Evolutionary conservation across 2,113 vertebrate species (phyloP).

Genomic region (Chiloscyllium plagiosum): DNA sequence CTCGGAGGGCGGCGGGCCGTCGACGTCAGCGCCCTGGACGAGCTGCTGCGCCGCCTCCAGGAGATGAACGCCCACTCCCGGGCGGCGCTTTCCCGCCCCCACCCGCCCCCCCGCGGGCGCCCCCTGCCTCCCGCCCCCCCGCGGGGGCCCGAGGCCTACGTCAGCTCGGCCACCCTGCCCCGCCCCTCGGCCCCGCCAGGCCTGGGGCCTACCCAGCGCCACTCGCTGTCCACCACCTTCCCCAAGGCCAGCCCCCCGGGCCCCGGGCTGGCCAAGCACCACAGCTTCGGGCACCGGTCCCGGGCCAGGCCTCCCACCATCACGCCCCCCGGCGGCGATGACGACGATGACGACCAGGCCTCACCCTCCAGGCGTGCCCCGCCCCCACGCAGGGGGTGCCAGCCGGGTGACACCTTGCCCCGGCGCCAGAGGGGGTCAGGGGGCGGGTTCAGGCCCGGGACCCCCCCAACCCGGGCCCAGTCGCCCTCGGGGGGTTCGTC

Average conservation of each 20-base stretch:
- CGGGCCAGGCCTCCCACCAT: conserved; percentile 58
- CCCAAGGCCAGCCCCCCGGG: conserved; percentile 55
- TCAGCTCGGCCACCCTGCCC: conserved; percentile 67
- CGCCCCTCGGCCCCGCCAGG: conserved; percentile 72
- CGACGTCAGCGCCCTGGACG: conserved; percentile 79
- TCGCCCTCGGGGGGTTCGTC: too few relatives aligned
- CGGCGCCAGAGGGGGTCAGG: too few relatives aligned
- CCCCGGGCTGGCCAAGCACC: conserved; percentile 60
- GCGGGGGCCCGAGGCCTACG: conserved; percentile 62
- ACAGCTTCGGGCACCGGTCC: conserved; percentile 65
- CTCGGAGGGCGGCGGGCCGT: conserved; percentile 57
- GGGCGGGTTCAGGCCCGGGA: too few relatives aligned
- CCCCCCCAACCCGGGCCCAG: too few relatives aligned
- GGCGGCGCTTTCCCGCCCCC: conserved; percentile 49
- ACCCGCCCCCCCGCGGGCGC: background rate
- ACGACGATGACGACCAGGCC: conserved; percentile 48
- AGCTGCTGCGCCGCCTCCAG: conserved; percentile 78
- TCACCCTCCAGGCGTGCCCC: conserved; percentile 57
- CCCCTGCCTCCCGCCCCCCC: conserved; percentile 46
- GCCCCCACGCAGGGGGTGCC: conserved; percentile 54
- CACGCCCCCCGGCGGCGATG: conserved; percentile 46
- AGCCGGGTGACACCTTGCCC: too few relatives aligned
- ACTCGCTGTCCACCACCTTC: conserved; percentile 57
- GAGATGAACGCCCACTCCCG: conserved; percentile 54
- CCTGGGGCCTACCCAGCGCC: conserved; percentile 66